A percentile compares a stretch with the other conserved stretches of the same genome.
Evolutionary conservation across 2,888 invertebrate genomes (phyloP).

Genomic region (Dryadula phaetusa): DNA sequence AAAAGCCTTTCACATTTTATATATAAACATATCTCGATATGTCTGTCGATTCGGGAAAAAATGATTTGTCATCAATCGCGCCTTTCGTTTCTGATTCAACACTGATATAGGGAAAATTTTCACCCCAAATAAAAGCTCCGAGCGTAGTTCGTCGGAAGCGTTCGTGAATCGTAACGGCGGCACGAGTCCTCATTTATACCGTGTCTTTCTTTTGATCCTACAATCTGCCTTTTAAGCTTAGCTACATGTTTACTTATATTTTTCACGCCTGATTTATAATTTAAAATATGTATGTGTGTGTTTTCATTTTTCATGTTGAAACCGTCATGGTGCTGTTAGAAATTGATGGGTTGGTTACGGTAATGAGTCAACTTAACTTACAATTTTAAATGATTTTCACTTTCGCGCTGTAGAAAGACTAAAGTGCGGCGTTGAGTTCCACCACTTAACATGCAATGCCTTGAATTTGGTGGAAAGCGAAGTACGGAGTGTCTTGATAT

Average conservation of each 20-base stretch:
- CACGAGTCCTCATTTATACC: conserved; percentile 47
- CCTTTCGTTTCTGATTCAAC: conserved; percentile 43
- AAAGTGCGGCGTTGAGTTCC: no score
- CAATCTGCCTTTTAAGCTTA: conserved; percentile 30
- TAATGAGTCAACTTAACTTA: no score
- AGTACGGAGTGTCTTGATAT: no score
- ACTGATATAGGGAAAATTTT: conserved; percentile 46
- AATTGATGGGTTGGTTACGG: no score
- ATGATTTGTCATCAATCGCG: conserved; percentile 51
- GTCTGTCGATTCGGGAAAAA: conserved; percentile 42
- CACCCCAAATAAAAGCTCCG: conserved; percentile 47
- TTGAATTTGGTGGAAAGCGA: no score
- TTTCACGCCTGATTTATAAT: conserved; percentile 6
- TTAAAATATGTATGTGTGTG: neutral
- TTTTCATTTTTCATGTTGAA: no score
- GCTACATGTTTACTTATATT: conserved; percentile 3
- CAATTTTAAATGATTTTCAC: no score
- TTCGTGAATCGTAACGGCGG: conserved; percentile 43
- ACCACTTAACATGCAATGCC: no score
- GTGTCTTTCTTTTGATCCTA: conserved; percentile 36
- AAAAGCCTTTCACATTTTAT: neutral
- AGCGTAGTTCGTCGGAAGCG: conserved; percentile 46
- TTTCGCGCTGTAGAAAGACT: no score
- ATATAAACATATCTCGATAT: conserved; percentile 9
- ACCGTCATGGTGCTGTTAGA: no score